phyloP scores from a whole-genome alignment of 2,113 vertebrate species.

The Percina caprodes region DNA sequence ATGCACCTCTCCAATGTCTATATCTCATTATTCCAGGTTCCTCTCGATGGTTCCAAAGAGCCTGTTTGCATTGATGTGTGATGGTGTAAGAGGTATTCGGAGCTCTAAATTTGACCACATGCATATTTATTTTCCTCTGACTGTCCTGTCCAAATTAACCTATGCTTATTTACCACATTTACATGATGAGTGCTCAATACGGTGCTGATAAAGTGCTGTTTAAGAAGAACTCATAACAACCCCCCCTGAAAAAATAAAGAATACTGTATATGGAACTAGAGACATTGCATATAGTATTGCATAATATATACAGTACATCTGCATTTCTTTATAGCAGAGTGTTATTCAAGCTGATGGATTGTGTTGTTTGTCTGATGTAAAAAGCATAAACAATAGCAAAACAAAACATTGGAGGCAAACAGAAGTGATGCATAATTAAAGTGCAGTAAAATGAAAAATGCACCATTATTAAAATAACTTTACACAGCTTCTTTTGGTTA shows the following conservation, averaged over 20 bases:
- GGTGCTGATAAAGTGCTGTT: not conserved
- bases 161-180: conserved; percentile 12
- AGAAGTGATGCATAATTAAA: not conserved
- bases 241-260: not conserved
- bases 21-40: conserved; percentile 43
- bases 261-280: not conserved
- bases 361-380: not conserved
- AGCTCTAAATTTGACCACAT: conserved; percentile 17
- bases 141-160: not conserved
- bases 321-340: not conserved
- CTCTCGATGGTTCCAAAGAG: conserved; percentile 14
- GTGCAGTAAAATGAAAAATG: not conserved
- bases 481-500: not conserved
- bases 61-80: conserved; percentile 31
- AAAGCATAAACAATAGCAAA: not conserved
- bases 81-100: conserved; percentile 15
- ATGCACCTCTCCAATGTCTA: conserved; percentile 27
- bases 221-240: conserved; percentile 2
- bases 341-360: not conserved
- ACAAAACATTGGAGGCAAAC: not conserved
- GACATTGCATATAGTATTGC: not conserved
- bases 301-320: not conserved
- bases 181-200: not conserved
- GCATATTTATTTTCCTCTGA: conserved; percentile 1
- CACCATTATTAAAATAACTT: not conserved